Percentiles rank a stretch among this genome's conserved stretches.
These are phyloP conservation scores for Gobiocypris rarus DNA, from an alignment of 2,113 vertebrate genomes.

Conservation along the genomic window DNA sequence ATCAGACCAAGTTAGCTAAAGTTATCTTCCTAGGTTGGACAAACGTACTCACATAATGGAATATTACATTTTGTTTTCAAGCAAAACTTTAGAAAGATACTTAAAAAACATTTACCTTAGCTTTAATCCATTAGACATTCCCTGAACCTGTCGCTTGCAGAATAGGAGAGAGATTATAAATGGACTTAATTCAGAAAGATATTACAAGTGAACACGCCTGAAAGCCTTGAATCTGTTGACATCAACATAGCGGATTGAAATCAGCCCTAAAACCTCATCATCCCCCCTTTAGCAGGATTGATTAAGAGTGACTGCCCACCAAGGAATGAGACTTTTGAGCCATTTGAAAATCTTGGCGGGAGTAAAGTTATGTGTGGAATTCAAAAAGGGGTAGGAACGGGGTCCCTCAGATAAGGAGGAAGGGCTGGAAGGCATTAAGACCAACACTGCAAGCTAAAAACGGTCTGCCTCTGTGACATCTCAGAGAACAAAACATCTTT, in stretches of 20 bases:
- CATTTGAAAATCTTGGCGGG: slow-evolving; percentile 51
- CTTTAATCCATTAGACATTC: slow-evolving; percentile 53
- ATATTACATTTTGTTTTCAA: neutral
- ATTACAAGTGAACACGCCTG: neutral
- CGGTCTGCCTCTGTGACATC: neutral
- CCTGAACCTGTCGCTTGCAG: slow-evolving; percentile 52
- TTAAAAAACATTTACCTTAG: slow-evolving; percentile 51
- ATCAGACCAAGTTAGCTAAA: neutral
- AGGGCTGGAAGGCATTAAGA: neutral
- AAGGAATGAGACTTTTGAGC: neutral
- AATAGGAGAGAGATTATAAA: slow-evolving; percentile 50
- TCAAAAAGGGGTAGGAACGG: slow-evolving; percentile 12
- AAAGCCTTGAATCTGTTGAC: neutral
- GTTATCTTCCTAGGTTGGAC: neutral
- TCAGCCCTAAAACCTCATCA: neutral
- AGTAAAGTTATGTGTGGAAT: slow-evolving; percentile 54
- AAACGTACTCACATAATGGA: neutral
- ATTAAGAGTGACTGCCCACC: slow-evolving; percentile 15
- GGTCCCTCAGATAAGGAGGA: neutral
- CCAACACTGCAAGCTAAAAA: neutral
- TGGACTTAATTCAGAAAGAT: neutral
- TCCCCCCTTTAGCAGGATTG: neutral
- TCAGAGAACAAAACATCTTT: neutral
- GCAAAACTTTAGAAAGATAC: neutral
- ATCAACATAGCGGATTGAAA: neutral